These are phyloP conservation scores for Andrena bucephala DNA, from an alignment of 2,888 invertebrate species.

Conservation along the genomic window DNA sequence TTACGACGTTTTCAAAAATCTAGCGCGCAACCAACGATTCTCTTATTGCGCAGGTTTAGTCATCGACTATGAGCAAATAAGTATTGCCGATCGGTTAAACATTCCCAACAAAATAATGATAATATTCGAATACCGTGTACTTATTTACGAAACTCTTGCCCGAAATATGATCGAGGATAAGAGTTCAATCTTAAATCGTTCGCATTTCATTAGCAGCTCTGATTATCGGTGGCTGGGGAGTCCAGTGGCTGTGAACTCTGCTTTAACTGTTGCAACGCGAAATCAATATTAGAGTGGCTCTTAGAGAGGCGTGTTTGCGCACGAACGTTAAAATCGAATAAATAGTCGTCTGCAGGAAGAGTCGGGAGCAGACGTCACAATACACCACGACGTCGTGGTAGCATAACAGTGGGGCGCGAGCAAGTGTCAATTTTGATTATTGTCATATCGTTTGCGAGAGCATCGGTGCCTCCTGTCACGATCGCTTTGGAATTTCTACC, in stretches of 20 bases:
- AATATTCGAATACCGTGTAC: background rate
- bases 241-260: slow-evolving; percentile 43
- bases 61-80: slow-evolving; percentile 16
- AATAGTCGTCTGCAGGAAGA: slow-evolving; percentile 78
- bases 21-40: slow-evolving; percentile 23
- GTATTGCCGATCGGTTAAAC: background rate
- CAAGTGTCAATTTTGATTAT: slow-evolving; percentile 70
- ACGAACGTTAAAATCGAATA: slow-evolving; percentile 81
- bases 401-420: slow-evolving; percentile 61
- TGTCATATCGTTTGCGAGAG: slow-evolving; percentile 37
- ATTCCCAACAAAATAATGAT: background rate
- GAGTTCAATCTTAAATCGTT: background rate
- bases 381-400: slow-evolving; percentile 61
- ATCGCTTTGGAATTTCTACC: slow-evolving; percentile 72
- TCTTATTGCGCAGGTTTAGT: background rate
- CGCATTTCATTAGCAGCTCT: background rate
- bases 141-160: background rate
- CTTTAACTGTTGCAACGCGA: slow-evolving; percentile 56
- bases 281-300: slow-evolving; percentile 76
- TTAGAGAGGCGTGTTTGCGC: slow-evolving; percentile 74
- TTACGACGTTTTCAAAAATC: slow-evolving; percentile 7
- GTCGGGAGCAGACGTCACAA: slow-evolving; percentile 74
- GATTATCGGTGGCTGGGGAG: background rate
- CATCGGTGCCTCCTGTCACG: slow-evolving; percentile 43
- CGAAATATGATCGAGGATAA: background rate